Base-by-base conservation (phyloP, 2,113 vertebrate genomes). In the Pelecanus crispus region DNA sequence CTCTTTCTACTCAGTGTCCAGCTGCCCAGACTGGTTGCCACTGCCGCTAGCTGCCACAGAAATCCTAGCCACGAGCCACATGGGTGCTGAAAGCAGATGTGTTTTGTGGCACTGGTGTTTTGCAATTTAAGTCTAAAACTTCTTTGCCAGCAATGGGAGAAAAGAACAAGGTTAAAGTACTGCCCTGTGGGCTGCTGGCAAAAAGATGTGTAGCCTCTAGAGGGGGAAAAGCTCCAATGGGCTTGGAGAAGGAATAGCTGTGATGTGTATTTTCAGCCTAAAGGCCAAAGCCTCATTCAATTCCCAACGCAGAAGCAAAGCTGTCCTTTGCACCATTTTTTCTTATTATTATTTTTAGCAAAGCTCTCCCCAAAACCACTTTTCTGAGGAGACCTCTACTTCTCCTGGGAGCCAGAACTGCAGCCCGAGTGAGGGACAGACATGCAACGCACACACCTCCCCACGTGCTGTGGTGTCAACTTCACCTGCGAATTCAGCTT, bases 401-500 rank as follows among this genome's bases (percentile, higher is more conserved):
- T 28, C 29, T 67, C 44, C 56, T 47, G 32, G 45, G 75, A 88
- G 63, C 45, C 88, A 88, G 59, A 73, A 66, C 25, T 34, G 17
- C 70, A 83, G 52, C 31, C 12, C 0, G 2, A 22, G 24, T 49
- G 53, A 73, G 91, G 86, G n/a, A 89, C 31, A 58, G 53, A 44
- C 56, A 21, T 14, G 31, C 34, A 88, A 14, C 34, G 19, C 74
- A 85, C 81, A 86, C 90, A 88, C 61, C 70, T 93, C 85, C 52
- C 58, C 79, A 32, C 29, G 44, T 81, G 93, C 88, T 45, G 52
- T 16, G 59, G 82, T 89, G 93, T 88, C 86, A 78, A 5, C 88
- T 74, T 97, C 95, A 96, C 88, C 94, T 96, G 94, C 67, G 56
- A 85, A 91, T 94, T 85, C 86, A 55, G 74, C 85, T 78, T 94